A percentile compares a stretch with the other conserved stretches of the same genome.
These are phyloP conservation scores for Callopanchax toddi DNA, from an alignment of 2,113 vertebrate genomes.

Conservation along the genomic window DNA sequence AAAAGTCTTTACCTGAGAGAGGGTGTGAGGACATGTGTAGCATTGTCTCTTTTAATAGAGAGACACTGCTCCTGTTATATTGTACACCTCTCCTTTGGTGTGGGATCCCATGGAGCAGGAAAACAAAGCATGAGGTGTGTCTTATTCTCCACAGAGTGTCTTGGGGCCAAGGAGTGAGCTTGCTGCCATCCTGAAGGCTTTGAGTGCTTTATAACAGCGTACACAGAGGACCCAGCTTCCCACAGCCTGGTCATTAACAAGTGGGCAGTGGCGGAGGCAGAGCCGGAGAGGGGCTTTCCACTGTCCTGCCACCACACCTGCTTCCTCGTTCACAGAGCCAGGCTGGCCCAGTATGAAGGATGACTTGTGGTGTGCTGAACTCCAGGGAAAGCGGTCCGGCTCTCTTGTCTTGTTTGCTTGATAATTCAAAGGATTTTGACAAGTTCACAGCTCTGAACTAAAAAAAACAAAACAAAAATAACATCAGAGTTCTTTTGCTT, in stretches of 20 bases:
- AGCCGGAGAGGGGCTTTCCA: slow-evolving; percentile 67
- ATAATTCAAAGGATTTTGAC: slow-evolving; percentile 76
- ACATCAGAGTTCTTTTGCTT: slow-evolving; percentile 35
- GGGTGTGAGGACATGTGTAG: slow-evolving; percentile 24
- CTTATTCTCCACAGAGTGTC: slow-evolving; percentile 72
- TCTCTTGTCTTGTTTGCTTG: slow-evolving; percentile 73
- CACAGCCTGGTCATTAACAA: slow-evolving; percentile 76
- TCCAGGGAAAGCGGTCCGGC: slow-evolving; percentile 68
- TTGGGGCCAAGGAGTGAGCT: slow-evolving; percentile 76
- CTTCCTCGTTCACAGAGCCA: slow-evolving; percentile 65
- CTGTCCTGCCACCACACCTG: slow-evolving; percentile 78
- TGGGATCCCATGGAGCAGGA: slow-evolving; percentile 63
- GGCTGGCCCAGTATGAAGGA: slow-evolving; percentile 71
- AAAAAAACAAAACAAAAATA: slow-evolving; percentile 36
- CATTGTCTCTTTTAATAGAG: slow-evolving; percentile 39
- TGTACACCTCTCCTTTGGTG: slow-evolving; percentile 43
- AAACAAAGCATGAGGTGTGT: slow-evolving; percentile 78
- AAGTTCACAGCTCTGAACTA: slow-evolving; percentile 55
- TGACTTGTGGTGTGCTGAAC: slow-evolving; percentile 67
- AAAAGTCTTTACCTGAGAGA: slow-evolving; percentile 25
- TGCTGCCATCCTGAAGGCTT: slow-evolving; percentile 78
- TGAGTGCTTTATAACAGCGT: slow-evolving; percentile 80
- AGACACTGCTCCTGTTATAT: slow-evolving; percentile 40
- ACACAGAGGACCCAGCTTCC: slow-evolving; percentile 73
- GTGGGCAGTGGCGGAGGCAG: slow-evolving; percentile 68